Evolutionary conservation across 2,113 vertebrate species (phyloP), one percentile per base, ranked within the genome.

Genomic region (Cebus imitator): DNA sequence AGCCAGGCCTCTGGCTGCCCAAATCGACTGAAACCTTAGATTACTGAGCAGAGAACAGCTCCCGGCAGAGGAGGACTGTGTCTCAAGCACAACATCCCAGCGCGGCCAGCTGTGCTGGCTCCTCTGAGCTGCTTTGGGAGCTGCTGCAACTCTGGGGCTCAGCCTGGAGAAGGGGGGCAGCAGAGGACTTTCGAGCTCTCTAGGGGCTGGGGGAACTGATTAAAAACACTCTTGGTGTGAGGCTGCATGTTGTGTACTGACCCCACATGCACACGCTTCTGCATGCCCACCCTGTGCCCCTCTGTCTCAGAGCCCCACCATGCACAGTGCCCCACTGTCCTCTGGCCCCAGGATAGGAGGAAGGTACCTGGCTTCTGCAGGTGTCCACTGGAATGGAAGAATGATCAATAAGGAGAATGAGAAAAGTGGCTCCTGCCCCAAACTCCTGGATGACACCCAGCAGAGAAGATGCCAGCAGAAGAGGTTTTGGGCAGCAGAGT

Each of bases 261-360:
- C 12, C 8, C 8, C 23, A 5, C 3, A 6, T 8, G 64, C 14
- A 17, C 37, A 61, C 0, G 0, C 27, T 40, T 57, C 1, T 10
- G 79, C 18, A 73, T 30, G 73, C 27, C 8, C 16, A 11, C 18
- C 11, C 4, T 1, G 0, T 1, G 25, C 0, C 0, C 23, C 32
- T 27, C 40, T 61, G 80, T 48, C 35, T 50, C 43, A 40, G 66
- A 66, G 55, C 9, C n/a, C 52, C 18, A 8, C 57, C 80, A 17
- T 55, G 27, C 43, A 61, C 21, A 57, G 4, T 6, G 32, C 52
- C 40, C 52, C 27, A 12, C 30, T 37, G 6, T 30, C 58, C 68
- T 37, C 27, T 32, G 18, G 18, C 45, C 50, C 37, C 2, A 52
- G 43, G 8, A 11, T 0, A 58, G 64, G 48, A 61, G 20, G 52